A percentile compares a stretch with the other conserved stretches of the same genome.
These are phyloP conservation scores for Zele albiditarsus DNA, from an alignment of 2,888 invertebrate genomes.

Conservation along the genomic window DNA sequence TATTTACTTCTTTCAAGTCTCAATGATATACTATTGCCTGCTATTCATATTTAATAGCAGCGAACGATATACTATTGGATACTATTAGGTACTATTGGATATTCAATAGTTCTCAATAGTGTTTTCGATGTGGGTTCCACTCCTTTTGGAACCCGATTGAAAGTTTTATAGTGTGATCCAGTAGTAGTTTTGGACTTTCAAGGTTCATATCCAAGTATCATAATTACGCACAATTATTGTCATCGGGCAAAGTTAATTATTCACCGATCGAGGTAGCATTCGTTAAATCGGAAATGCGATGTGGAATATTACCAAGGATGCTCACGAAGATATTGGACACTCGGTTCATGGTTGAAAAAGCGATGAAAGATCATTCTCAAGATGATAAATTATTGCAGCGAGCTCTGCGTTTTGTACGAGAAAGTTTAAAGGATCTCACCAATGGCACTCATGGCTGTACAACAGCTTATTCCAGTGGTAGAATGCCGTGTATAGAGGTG, in stretches of 20 bases:
- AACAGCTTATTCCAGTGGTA: conserved; percentile 96
- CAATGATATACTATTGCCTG: no score
- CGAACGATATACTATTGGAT: no score
- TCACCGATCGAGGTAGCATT: conserved; percentile 96
- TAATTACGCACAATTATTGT: conserved; percentile 99
- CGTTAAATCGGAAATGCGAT: conserved; percentile 85
- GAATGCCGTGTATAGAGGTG: conserved; percentile 98
- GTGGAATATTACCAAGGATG: conserved; percentile 92
- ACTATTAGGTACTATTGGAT: no score
- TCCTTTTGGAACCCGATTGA: conserved; percentile 94
- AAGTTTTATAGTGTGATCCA: conserved; percentile 94
- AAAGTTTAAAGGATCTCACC: conserved; percentile 97
- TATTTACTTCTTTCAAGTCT: no score
- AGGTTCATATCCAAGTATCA: conserved; percentile 99
- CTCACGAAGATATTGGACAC: conserved; percentile 95
- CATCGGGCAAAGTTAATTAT: conserved; percentile 86
- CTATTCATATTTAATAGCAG: no score
- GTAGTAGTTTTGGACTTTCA: conserved; percentile 98
- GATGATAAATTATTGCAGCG: conserved; percentile 79
- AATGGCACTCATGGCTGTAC: conserved; percentile 99
- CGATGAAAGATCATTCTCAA: conserved; percentile 87
- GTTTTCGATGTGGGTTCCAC: no score
- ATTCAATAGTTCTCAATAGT: no score
- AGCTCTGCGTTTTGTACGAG: conserved; percentile 88
- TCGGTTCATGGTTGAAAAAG: conserved; percentile 91